Evolutionary conservation across 2,888 invertebrate genomes (phyloP).

Genomic region (Uloborus plumipes): DNA sequence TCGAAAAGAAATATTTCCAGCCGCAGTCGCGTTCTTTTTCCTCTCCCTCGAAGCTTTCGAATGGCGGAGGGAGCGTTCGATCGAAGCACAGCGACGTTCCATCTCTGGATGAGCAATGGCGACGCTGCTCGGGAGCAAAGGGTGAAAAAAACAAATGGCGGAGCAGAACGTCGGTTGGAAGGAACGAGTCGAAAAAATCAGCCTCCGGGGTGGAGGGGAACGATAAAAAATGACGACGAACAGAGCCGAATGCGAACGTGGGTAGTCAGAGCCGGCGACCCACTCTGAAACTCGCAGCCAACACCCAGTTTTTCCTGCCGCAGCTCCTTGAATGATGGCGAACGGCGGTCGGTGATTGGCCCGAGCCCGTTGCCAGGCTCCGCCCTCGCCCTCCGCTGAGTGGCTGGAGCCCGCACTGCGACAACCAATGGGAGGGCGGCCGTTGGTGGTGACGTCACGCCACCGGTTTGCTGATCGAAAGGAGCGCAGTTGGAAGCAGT

Average conservation of each 20-base stretch:
- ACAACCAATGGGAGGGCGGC: constrained; percentile 30
- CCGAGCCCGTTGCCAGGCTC: neutral
- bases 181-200: neutral
- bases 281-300: constrained; percentile 51
- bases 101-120: constrained; percentile 51
- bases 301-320: constrained; percentile 63
- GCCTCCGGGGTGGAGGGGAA: neutral
- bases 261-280: constrained; percentile 35
- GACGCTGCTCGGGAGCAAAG: constrained; percentile 48
- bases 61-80: constrained; percentile 8
- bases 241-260: constrained; percentile 29
- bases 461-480: constrained; percentile 7
- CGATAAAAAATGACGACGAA: neutral
- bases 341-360: constrained; percentile 35
- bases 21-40: constrained; percentile 6
- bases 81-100: constrained; percentile 27
- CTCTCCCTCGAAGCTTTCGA: neutral
- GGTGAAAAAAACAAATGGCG: constrained; percentile 61
- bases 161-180: constrained; percentile 13
- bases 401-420: constrained; percentile 41
- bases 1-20: neutral
- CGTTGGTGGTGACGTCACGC: constrained; percentile 41
- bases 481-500: constrained; percentile 11
- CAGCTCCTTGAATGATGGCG: constrained; percentile 61
- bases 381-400: constrained; percentile 14